Base-by-base conservation (phyloP, 2,113 vertebrate genomes). In the Astur gentilis region DNA sequence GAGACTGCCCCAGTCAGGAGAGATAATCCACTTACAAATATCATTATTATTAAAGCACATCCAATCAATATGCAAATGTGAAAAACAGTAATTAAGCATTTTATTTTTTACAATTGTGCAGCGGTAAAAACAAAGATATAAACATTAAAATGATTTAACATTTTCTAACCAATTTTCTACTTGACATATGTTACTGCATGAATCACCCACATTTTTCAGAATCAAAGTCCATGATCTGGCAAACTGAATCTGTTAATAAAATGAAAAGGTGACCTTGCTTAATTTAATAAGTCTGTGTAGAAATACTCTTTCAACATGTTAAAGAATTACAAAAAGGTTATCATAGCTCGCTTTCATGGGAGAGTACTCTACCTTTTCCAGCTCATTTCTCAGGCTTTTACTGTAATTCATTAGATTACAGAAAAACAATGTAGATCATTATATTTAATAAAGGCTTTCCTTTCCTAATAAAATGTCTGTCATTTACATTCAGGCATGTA, bases 211-310 rank as follows among this genome's bases (percentile, higher is more conserved):
- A 26, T 83, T 92, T 87, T 83, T 90, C 88, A 44, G 60, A 83
- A 97, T 95, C 70, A 66, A 94, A 95, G 79, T 89, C 88, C 58
- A 93, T 16, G 79, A 97, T 90, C 79, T 97, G 61, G 58, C 76
- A 98, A 97, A 91, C 58, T 38, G 95, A 83, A 87, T 96, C 81
- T 97, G 76, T 92, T 96, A 96, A 93, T 96, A 96, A 97, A 97
- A 98, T 88, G 71, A 93, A 97, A 98, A 98, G 91, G 95, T 97
- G 95, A 98, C 94, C 95, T 98, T 97, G 87, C 64, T 61, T 97
- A 97, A 97, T 98, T 95, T 96, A 98, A 97, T 97, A 97, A 97
- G 64, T 71, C 82, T 84, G 75, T 93, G 83, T 58, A 95, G 90
- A 98, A 97, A 97, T 97, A 91, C 42, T 95, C 90, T 98, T 98